phyloP scores from a whole-genome alignment of 1,140 invertebrate species.

The Saccostrea cuccullata region DNA sequence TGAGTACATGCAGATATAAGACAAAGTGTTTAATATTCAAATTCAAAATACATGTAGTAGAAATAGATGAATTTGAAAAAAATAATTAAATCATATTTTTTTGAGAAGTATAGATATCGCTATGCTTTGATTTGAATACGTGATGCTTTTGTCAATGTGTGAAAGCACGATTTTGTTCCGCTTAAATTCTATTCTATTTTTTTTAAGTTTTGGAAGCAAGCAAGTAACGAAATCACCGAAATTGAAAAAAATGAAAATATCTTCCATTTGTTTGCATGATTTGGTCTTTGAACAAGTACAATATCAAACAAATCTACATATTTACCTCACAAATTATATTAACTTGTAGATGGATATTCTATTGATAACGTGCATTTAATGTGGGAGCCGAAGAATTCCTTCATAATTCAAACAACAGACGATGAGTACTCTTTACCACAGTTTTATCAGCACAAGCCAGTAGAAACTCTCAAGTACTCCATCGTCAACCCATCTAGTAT shows the following conservation, averaged over 20 bases:
- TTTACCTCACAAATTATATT: neutral
- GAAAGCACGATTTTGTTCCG: no score
- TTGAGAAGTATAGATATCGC: no score
- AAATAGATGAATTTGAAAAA: no score
- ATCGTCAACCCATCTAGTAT: neutral
- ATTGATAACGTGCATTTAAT: conserved; percentile 92
- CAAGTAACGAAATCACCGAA: no score
- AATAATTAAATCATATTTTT: no score
- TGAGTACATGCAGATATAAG: conserved; percentile 54
- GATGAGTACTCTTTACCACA: neutral
- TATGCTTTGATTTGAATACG: no score
- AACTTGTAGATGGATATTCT: conserved; percentile 90
- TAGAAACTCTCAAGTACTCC: neutral
- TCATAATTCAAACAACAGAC: neutral
- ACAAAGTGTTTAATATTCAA: no score
- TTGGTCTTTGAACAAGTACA: neutral
- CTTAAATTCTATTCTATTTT: no score
- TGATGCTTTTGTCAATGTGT: no score
- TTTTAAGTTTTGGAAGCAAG: no score
- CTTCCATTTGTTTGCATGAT: neutral
- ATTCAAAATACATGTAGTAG: no score
- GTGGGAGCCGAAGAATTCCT: conserved; percentile 82
- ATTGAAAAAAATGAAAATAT: no score
- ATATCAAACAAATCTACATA: neutral
- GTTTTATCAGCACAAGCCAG: neutral